Base-by-base conservation (phyloP, 2,797 vertebrate species). In the Coracias cyanogaster region DNA sequence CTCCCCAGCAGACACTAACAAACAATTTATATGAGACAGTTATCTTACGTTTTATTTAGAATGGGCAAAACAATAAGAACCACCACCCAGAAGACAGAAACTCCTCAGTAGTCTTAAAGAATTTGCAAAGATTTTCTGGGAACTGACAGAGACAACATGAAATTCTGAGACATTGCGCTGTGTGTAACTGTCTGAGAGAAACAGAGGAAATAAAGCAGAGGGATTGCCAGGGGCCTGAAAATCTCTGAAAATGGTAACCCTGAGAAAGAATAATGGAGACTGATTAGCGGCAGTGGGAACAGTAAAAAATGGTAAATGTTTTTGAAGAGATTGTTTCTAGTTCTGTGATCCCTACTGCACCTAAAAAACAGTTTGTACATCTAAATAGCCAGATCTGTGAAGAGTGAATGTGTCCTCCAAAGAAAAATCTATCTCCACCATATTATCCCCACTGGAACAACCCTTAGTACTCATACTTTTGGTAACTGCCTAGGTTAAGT, bases 161-260 rank as follows among this genome's bases (percentile, higher is more conserved):
- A 91, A 80, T 84, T 84, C 71, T 62, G 51, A 2, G 7, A 73
- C 12, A 16, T 21, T 91, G 28, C 45, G 12, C 67, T 79, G 17
- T 52, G 37, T 1, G 0, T 10, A 76, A 33, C 58, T 81, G 46
- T 49, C 60, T 85, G 45, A 74, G 41, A 88, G 54, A 93, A 95
- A 89, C 7, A 71, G 74, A 61, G 18, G 76, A 89, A 93, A 87
- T 31, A 80, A 60, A 95, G 65, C 21, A 80, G 54, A 76, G 10
- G 31, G 33, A 83, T 74, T 81, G 10, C 57, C 57, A 81, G 22
- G n/a, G 60, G 91, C 48, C 84, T 60, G 37, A 82, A 84, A 87
- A 85, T 12, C 67, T 73, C 67, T 92, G 70, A 51, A 96, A 95
- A 94, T 90, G 3, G 90, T 61, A 94, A 61, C 58, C 31, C 58